Base-by-base conservation (phyloP, 2,113 vertebrate species). In the Chinchilla lanigera region DNA sequence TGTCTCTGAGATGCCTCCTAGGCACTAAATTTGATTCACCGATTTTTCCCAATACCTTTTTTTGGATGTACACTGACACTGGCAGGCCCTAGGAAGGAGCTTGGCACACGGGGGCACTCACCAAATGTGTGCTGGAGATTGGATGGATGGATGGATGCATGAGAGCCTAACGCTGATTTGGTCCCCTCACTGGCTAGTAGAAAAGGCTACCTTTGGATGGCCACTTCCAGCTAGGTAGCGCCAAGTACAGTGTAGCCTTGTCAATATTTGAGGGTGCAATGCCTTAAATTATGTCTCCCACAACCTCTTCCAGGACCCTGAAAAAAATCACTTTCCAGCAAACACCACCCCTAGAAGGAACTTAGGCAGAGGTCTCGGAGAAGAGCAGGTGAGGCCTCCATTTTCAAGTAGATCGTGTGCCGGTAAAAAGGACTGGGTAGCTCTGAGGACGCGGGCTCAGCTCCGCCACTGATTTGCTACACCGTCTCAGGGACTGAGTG, bases 401-500 rank as follows among this genome's bases (percentile, higher is more conserved):
- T 35, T 84, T 86, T 71, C 54, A 80, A 14, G 30, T 4, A 81
- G 69, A 75, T 33, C 30, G 1, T 0, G 0, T 0, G 5, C 5
- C 5, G 5, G 50, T 35, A 17, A 71, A 16, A 56, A 86, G 17
- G 38, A 16, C 60, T 5, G 5, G 8, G 41, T 16, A 47, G 33
- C 30, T 58, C 28, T 7, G 65, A 73, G 28, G 41, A 41, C 63
- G 5, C 0, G 1, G 26, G 33, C 26, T 87, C 47, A 26, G 71
- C 11, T 69, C 22, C 16, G 20, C 56, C 63, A 24, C 67, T 28
- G 1, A 58, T 60, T 24, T 14, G 7, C 19, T 50, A 52, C 4
- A 0, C 2, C 4, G 61, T 60, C 60, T 14, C 24, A 20, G 50
- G 1, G n/a, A 56, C 35, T 4, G 6, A 6, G 35, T 0, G 11